phyloP scores from a whole-genome alignment of 1,140 invertebrate species.

The Lucilia sericata region DNA sequence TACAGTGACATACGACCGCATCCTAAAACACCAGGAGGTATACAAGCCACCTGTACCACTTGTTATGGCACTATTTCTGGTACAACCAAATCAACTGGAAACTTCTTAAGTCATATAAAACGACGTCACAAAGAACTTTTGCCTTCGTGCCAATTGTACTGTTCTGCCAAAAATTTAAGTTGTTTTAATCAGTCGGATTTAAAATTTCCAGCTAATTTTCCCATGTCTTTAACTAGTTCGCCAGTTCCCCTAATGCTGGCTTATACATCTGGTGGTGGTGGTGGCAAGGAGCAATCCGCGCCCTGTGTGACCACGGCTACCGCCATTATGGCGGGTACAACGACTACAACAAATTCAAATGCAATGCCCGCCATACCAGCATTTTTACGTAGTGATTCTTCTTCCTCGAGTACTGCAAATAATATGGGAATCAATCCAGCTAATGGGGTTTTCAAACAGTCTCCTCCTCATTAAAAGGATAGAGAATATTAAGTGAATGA shows the following conservation, averaged over 20 bases:
- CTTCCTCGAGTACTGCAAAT: background rate
- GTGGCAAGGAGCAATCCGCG: background rate
- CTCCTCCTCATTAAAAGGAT: constrained; percentile 8
- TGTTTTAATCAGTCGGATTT: constrained; percentile 14
- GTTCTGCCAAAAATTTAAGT: constrained; percentile 48
- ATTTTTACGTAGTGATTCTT: background rate
- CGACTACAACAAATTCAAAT: background rate
- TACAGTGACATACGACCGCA: constrained; percentile 65
- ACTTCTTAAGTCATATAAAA: constrained; percentile 65
- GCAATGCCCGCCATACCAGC: background rate
- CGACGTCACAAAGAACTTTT: constrained; percentile 62
- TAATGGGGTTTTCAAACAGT: background rate
- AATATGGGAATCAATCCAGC: background rate
- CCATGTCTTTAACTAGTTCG: background rate
- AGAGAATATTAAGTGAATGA: background rate
- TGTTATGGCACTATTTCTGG: constrained; percentile 62
- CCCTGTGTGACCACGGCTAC: background rate
- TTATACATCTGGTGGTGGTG: background rate
- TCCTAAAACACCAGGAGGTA: constrained; percentile 61
- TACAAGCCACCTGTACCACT: constrained; percentile 64
- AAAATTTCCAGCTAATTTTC: constrained; percentile 11
- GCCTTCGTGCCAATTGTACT: constrained; percentile 59
- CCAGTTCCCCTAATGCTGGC: background rate
- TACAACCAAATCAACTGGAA: constrained; percentile 63
- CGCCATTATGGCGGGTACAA: background rate